Conservation (phyloP, 92 coral and sea anemone species). For the Actinernus sp. region DNA sequence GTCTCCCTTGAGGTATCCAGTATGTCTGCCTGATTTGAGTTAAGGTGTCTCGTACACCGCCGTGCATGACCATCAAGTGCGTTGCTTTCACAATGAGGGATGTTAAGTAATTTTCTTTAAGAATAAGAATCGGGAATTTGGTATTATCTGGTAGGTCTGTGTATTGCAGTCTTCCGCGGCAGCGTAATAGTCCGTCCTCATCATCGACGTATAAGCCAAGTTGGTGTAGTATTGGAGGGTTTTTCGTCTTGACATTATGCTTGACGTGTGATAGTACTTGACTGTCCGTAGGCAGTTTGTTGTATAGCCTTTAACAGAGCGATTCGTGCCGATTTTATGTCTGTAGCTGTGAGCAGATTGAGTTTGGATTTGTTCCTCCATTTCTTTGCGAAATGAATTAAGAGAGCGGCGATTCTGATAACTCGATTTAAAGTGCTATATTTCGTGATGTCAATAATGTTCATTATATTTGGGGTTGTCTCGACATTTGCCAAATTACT, state of each 20-base stretch:
- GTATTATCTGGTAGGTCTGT: conserved; percentile 28
- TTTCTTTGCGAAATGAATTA: conserved; percentile 13
- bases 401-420: conserved; percentile 14
- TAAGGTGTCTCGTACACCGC: conserved; percentile 48
- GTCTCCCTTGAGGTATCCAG: conserved; percentile 65
- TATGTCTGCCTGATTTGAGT: conserved; percentile 52
- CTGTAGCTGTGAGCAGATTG: conserved; percentile 10
- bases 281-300: conserved; percentile 18
- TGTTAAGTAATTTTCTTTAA: conserved; percentile 25
- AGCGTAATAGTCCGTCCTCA: conserved; percentile 20
- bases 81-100: conserved; percentile 23
- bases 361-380: conserved; percentile 4
- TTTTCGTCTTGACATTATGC: background rate
- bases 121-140: conserved; percentile 46
- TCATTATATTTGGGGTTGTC: conserved; percentile 7
- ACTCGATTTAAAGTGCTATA: conserved; percentile 47
- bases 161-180: conserved; percentile 33
- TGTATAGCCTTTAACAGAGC: conserved; percentile 42
- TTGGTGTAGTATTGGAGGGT: conserved; percentile 5
- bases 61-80: conserved; percentile 18
- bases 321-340: conserved; percentile 45
- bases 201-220: conserved; percentile 28
- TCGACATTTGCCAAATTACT: conserved; percentile 2
- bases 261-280: background rate
- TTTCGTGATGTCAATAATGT: conserved; percentile 22